Percentiles rank a stretch among this genome's conserved stretches.
Conservation (phyloP, 2,797 vertebrate genomes). For the Sandelia bainsii region DNA sequence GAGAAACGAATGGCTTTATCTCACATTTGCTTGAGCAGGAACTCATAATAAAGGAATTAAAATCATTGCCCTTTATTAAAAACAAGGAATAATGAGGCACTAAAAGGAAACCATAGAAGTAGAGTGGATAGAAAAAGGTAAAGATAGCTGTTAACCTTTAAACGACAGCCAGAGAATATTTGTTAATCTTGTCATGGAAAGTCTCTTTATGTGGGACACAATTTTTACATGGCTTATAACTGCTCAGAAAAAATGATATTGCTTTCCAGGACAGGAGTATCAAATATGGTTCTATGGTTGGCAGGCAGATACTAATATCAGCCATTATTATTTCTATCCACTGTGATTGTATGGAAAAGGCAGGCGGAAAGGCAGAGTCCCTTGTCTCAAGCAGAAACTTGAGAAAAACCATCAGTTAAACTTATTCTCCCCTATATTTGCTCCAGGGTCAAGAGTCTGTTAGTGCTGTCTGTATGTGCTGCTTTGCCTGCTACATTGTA, state of each 20-base stretch:
- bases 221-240: conserved; percentile 11
- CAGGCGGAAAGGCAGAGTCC: conserved; percentile 35
- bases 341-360: conserved; percentile 26
- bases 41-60: conserved; percentile 25
- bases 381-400: conserved; percentile 49
- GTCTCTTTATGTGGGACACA: background rate
- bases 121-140: conserved; percentile 21
- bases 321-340: conserved; percentile 28
- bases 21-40: conserved; percentile 79
- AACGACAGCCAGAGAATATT: background rate
- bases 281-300: background rate
- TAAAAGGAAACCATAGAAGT: conserved; percentile 16
- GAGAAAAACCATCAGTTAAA: conserved; percentile 51
- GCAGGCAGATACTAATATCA: conserved; percentile 6
- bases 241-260: background rate
- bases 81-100: conserved; percentile 5
- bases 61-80: conserved; percentile 4
- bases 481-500: conserved; percentile 48
- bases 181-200: conserved; percentile 30
- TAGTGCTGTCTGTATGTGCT: conserved; percentile 42
- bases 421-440: conserved; percentile 75
- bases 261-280: conserved; percentile 29
- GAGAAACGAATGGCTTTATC: conserved; percentile 62
- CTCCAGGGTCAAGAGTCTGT: conserved; percentile 75
- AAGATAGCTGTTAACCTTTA: conserved; percentile 19